These are phyloP conservation scores for Seira ritae DNA, from an alignment of 2,888 invertebrate genomes.

Conservation along the genomic window DNA sequence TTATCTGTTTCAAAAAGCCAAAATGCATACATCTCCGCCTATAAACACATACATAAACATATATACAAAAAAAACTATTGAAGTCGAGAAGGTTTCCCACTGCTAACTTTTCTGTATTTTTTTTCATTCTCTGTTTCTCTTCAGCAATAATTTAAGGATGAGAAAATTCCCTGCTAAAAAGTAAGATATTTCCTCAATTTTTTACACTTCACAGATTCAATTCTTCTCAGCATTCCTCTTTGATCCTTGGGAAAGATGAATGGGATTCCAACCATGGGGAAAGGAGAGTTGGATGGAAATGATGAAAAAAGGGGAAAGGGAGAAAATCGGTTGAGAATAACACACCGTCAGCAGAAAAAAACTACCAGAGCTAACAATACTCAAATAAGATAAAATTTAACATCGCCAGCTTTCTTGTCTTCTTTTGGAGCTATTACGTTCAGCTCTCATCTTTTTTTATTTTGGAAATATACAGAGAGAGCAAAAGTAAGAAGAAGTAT, in stretches of 20 bases:
- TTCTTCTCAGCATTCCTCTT: conserved; percentile 30
- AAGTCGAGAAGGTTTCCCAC: conserved; percentile 20
- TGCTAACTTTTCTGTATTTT: conserved; percentile 28
- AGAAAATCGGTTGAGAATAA: conserved; percentile 51
- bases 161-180: conserved; percentile 60
- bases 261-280: conserved; percentile 18
- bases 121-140: conserved; percentile 25
- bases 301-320: conserved; percentile 44
- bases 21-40: conserved; percentile 6
- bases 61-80: conserved; percentile 17
- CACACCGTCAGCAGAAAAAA: conserved; percentile 61
- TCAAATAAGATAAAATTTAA: conserved; percentile 61
- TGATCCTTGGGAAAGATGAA: conserved; percentile 30
- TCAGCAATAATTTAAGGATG: conserved; percentile 60
- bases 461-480: conserved; percentile 7
- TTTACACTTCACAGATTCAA: conserved; percentile 57
- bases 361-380: conserved; percentile 50
- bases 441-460: conserved; percentile 14
- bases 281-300: conserved; percentile 14
- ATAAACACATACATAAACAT: conserved; percentile 44
- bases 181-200: conserved; percentile 65
- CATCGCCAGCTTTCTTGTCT: conserved; percentile 40
- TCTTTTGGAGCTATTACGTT: conserved; percentile 12
- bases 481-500: too few relatives aligned
- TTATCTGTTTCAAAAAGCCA: conserved; percentile 42